These are phyloP conservation scores for Malurus elegans DNA, from an alignment of 2,113 vertebrate genomes.

Conservation along the genomic window DNA sequence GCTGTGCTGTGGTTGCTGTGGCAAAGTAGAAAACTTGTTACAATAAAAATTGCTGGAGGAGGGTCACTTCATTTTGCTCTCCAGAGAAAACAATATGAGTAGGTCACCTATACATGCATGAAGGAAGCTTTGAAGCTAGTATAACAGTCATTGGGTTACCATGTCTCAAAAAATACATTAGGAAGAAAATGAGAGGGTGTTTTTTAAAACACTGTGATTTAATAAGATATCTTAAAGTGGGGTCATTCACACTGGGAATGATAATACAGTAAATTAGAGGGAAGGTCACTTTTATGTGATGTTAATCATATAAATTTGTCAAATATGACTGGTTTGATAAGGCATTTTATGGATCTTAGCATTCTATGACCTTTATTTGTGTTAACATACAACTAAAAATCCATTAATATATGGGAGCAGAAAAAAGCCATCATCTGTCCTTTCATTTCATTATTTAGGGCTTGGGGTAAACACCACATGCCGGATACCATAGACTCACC, in stretches of 20 bases:
- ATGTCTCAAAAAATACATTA: constrained; percentile 8
- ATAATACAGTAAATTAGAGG: constrained; percentile 2
- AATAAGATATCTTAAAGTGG: constrained; percentile 20
- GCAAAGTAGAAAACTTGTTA: neutral
- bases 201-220: neutral
- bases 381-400: constrained; percentile 1
- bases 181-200: neutral
- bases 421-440: neutral
- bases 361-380: constrained; percentile 17
- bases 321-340: neutral
- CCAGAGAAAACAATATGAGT: neutral
- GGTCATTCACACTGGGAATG: neutral
- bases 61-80: neutral
- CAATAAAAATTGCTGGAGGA: neutral
- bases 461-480: neutral
- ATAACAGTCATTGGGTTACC: neutral
- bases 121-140: neutral
- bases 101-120: neutral
- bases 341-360: neutral
- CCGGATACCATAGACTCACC: neutral
- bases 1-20: neutral
- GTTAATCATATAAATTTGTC: constrained; percentile 20
- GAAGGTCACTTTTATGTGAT: constrained; percentile 24
- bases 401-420: neutral
- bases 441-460: neutral